These are phyloP conservation scores for Sipha maydis DNA, from an alignment of 2,888 invertebrate species.

Conservation along the genomic window DNA sequence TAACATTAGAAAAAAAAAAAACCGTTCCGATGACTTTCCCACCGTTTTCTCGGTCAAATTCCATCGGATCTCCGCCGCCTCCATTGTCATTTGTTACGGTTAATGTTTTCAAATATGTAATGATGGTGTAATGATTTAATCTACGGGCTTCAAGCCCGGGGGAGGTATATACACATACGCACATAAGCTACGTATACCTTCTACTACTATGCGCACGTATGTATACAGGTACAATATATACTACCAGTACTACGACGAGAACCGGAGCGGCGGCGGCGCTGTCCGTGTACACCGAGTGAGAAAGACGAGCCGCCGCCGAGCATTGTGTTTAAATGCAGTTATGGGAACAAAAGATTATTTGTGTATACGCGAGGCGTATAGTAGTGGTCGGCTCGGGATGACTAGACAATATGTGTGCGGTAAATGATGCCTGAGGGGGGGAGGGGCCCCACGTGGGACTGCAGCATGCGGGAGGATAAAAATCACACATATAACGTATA, in stretches of 20 bases:
- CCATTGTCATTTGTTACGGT: conserved; percentile 58
- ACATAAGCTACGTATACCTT: background rate
- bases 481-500: conserved; percentile 25
- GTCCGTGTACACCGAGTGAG: conserved; percentile 36
- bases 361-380: conserved; percentile 4
- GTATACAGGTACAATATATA: background rate
- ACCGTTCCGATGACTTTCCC: conserved; percentile 44
- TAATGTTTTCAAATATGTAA: conserved; percentile 59
- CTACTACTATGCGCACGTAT: background rate
- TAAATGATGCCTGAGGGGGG: conserved; percentile 45
- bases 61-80: background rate
- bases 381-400: conserved; percentile 25
- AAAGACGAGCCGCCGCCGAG: conserved; percentile 47
- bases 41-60: conserved; percentile 58
- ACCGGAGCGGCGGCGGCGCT: conserved; percentile 3
- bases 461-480: conserved; percentile 16
- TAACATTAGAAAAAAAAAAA: background rate
- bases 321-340: conserved; percentile 62
- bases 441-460: background rate
- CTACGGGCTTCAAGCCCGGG: conserved; percentile 17
- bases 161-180: background rate
- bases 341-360: conserved; percentile 61
- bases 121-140: conserved; percentile 62
- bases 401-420: conserved; percentile 58
- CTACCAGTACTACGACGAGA: conserved; percentile 33